These are phyloP conservation scores for Orgyia antiqua DNA, from an alignment of 2,888 invertebrate genomes.

Conservation along the genomic window DNA sequence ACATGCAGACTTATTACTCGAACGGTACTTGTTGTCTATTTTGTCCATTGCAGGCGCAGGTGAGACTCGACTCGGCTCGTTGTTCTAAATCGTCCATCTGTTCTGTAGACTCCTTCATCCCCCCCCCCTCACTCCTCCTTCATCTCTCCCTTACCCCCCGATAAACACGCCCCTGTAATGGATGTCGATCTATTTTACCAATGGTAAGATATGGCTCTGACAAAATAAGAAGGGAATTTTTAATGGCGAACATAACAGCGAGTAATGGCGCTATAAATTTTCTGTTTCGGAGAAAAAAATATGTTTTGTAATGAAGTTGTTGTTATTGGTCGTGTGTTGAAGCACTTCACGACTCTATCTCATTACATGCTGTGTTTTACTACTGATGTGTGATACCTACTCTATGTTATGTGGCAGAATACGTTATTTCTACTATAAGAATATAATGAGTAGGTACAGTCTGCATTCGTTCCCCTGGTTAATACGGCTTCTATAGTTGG, in stretches of 20 bases:
- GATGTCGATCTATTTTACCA: conserved; percentile 44
- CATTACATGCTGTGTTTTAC: conserved; percentile 7
- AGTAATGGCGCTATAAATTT: conserved; percentile 39
- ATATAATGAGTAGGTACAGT: no score
- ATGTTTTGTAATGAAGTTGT: conserved; percentile 33
- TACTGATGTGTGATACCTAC: no score
- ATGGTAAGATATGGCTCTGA: conserved; percentile 47
- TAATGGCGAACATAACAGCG: conserved; percentile 45
- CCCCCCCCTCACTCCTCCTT: conserved; percentile 1
- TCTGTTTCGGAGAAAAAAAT: conserved; percentile 28
- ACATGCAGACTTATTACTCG: no score
- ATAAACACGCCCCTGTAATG: conserved; percentile 31
- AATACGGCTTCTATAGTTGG: no score
- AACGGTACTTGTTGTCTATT: no score
- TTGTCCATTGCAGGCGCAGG: no score
- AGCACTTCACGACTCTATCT: conserved; percentile 15
- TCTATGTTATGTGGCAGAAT: no score
- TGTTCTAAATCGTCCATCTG: conserved; percentile 27
- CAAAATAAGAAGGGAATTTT: conserved; percentile 51
- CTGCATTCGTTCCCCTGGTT: no score
- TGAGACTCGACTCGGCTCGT: conserved; percentile 34
- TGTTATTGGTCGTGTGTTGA: conserved; percentile 21
- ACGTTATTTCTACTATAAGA: no score
- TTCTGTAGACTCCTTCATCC: conserved; percentile 5
- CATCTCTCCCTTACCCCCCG: conserved; percentile 11